Percentiles rank a stretch among this genome's conserved stretches.
These are phyloP conservation scores for Typhlichthys subterraneus DNA, from an alignment of 2,797 vertebrate genomes.

Conservation along the genomic window DNA sequence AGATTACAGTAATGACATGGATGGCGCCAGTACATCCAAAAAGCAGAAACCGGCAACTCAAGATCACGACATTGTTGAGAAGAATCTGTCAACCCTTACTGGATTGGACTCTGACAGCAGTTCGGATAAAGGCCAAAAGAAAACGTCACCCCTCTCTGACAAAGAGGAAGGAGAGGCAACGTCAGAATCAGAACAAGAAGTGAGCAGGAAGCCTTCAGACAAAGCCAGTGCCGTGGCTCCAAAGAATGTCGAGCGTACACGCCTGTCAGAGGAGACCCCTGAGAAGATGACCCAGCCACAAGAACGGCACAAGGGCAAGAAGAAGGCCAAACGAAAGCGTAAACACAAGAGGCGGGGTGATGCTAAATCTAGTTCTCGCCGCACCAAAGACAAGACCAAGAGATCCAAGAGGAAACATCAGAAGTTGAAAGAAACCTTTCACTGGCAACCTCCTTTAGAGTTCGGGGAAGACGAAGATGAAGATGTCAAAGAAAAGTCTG, in stretches of 20 bases:
- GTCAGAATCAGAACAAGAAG: constrained; percentile 86
- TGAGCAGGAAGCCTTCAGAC: constrained; percentile 53
- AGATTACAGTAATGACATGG: constrained; percentile 75
- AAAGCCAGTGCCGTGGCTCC: constrained; percentile 13
- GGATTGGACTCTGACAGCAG: constrained; percentile 91
- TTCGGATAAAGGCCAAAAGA: constrained; percentile 73
- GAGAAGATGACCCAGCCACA: constrained; percentile 45
- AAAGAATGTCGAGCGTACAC: constrained; percentile 26
- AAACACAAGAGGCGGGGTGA: constrained; percentile 79
- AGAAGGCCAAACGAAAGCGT: constrained; percentile 83
- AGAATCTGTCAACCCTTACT: constrained; percentile 59
- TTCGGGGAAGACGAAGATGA: constrained; percentile 90
- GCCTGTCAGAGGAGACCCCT: constrained; percentile 56
- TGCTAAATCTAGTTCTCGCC: constrained; percentile 71
- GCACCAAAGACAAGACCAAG: constrained; percentile 84
- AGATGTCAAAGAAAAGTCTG: constrained; percentile 32
- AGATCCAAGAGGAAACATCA: constrained; percentile 89
- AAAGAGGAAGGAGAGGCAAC: constrained; percentile 97
- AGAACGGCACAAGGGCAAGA: constrained; percentile 72
- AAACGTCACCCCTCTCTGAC: constrained; percentile 72
- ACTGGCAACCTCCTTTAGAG: constrained; percentile 96
- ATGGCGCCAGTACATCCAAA: constrained; percentile 17
- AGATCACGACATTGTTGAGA: constrained; percentile 46
- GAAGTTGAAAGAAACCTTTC: constrained; percentile 90
- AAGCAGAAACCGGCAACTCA: constrained; percentile 58